A percentile compares a stretch with the other conserved stretches of the same genome.
phyloP scores from a whole-genome alignment of 2,888 invertebrate genomes.

The Apamea crenata region DNA sequence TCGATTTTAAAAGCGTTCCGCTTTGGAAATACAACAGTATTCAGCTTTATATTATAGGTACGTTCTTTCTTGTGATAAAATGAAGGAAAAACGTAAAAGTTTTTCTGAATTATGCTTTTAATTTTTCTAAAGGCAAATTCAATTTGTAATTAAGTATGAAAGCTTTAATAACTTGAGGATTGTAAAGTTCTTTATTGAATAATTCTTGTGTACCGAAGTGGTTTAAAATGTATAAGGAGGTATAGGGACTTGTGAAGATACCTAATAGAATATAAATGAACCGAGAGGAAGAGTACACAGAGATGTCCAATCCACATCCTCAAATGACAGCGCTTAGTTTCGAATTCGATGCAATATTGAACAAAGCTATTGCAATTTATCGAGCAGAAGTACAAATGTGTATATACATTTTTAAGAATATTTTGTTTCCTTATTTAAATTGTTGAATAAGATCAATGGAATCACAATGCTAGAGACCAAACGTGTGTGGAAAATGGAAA shows the following conservation, averaged over 20 bases:
- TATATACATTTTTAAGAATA: background rate
- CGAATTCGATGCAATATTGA: background rate
- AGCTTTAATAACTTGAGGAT: conserved; percentile 18
- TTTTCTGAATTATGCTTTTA: conserved; percentile 15
- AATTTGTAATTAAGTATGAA: conserved; percentile 24
- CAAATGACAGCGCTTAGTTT: background rate
- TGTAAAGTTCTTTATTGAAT: background rate
- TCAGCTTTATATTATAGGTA: conserved; percentile 17
- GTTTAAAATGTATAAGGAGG: background rate
- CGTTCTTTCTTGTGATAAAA: conserved; percentile 32
- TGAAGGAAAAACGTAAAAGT: conserved; percentile 20
- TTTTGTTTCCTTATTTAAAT: background rate
- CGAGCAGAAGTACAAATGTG: background rate
- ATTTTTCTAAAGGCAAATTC: conserved; percentile 18
- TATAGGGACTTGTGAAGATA: background rate
- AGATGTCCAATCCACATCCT: background rate
- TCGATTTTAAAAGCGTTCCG: conserved; percentile 69
- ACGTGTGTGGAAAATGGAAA: background rate
- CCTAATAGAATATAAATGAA: background rate
- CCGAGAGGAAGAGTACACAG: background rate
- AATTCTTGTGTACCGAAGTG: conserved; percentile 9
- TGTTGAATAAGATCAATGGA: background rate
- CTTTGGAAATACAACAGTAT: conserved; percentile 54
- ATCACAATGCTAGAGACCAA: too few species aligned
- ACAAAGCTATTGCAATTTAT: background rate